Evolutionary conservation across 2,797 vertebrate genomes (phyloP).

Genomic region (Staurois parvus): DNA sequence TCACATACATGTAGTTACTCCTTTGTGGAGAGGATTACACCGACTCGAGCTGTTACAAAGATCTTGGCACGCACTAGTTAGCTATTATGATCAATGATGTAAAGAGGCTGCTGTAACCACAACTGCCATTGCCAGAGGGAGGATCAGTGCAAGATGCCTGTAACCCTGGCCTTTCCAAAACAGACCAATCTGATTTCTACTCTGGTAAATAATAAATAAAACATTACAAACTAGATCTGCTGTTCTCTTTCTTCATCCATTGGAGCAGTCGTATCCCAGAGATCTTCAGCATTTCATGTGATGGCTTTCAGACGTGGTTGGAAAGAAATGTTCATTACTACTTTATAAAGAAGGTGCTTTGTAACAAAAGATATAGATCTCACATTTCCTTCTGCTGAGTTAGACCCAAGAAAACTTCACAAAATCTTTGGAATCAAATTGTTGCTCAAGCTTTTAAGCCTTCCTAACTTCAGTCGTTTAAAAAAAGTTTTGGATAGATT

Average conservation of each 20-base stretch:
- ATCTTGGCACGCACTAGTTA: constrained; percentile 40
- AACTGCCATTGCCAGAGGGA: constrained; percentile 31
- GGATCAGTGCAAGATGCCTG: not conserved
- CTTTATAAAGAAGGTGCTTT: too few species aligned
- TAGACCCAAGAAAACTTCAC: too few species aligned
- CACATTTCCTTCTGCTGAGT: too few species aligned
- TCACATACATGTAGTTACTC: constrained; percentile 6
- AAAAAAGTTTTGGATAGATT: too few species aligned
- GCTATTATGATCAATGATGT: constrained; percentile 34
- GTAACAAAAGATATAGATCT: too few species aligned
- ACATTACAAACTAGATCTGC: not conserved
- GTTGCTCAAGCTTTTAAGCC: too few species aligned
- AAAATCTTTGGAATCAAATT: too few species aligned
- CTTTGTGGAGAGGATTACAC: constrained; percentile 49
- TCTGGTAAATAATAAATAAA: not conserved
- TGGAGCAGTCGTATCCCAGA: not conserved
- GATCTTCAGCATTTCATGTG: too few species aligned
- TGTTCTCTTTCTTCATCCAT: not conserved
- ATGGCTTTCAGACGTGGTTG: too few species aligned
- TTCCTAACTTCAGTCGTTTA: too few species aligned
- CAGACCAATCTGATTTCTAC: not conserved
- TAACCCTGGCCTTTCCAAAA: not conserved
- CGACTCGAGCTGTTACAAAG: constrained; percentile 8
- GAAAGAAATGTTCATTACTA: too few species aligned
- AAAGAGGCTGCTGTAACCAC: constrained; percentile 24